phyloP scores from a whole-genome alignment of 1,140 invertebrate species.

The Heliconius congener region DNA sequence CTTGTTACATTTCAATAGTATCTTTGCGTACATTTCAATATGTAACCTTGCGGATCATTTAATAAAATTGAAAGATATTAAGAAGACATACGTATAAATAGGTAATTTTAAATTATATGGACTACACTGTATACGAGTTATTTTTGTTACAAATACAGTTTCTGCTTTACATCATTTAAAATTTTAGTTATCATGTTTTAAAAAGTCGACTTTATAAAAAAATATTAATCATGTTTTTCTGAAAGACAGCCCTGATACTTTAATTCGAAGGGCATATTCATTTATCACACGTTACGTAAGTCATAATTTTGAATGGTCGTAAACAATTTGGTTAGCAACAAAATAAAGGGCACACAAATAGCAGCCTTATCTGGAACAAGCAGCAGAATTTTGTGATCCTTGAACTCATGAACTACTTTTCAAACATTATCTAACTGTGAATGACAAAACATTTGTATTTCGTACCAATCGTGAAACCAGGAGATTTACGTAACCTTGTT shows the following conservation, averaged over 20 bases:
- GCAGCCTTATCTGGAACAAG: slow-evolving; percentile 35
- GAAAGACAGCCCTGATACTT: slow-evolving; percentile 7
- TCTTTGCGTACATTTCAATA: no score
- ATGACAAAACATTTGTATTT: slow-evolving; percentile 41
- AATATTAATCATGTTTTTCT: neutral
- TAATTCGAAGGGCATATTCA: slow-evolving; percentile 45
- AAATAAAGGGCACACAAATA: slow-evolving; percentile 50
- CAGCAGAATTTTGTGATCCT: slow-evolving; percentile 43
- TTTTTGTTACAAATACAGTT: neutral
- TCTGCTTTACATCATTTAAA: neutral
- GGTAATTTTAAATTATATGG: no score
- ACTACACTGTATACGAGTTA: neutral
- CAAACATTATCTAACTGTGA: slow-evolving; percentile 34
- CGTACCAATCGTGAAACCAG: slow-evolving; percentile 33
- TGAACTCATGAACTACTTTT: slow-evolving; percentile 46
- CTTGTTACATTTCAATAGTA: no score
- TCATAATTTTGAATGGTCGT: slow-evolving; percentile 33
- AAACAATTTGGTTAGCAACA: slow-evolving; percentile 60
- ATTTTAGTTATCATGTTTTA: neutral
- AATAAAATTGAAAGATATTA: no score
- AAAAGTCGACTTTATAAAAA: neutral
- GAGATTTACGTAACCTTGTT: slow-evolving; percentile 56
- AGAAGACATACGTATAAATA: no score
- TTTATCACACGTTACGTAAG: slow-evolving; percentile 60
- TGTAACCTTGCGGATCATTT: no score